Conservation (phyloP, 92 coral and sea anemone species). For the Zoanthus sociatus region DNA sequence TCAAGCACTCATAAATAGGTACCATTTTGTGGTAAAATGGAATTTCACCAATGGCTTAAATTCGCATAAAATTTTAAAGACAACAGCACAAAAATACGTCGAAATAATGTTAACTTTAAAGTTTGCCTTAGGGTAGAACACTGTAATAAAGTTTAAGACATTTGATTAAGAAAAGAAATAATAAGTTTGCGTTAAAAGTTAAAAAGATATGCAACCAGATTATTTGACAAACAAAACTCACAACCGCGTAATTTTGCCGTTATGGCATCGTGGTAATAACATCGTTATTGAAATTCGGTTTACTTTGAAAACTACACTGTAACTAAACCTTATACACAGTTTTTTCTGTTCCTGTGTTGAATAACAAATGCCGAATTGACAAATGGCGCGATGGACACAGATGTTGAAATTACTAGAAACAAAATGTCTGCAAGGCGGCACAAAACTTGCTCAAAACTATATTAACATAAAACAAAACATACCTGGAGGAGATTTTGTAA, state of each 20-base stretch:
- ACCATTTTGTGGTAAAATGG: neutral
- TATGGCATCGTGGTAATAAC: conserved; percentile 2
- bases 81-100: conserved; percentile 19
- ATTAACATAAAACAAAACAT: neutral
- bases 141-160: neutral
- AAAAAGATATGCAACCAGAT: neutral
- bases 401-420: neutral
- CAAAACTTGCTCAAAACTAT: neutral
- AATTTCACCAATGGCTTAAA: conserved; percentile 3
- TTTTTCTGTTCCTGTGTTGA: neutral
- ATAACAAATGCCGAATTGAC: neutral
- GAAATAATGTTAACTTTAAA: neutral
- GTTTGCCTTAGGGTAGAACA: neutral
- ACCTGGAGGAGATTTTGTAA: conserved; percentile 42
- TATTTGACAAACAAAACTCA: neutral
- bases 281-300: neutral
- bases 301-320: neutral
- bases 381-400: neutral
- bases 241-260: neutral
- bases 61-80: conserved; percentile 44
- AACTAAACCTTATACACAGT: neutral
- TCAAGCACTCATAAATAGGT: neutral
- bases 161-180: neutral
- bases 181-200: neutral
- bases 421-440: neutral